Evolutionary conservation across 2,113 vertebrate genomes (phyloP).

Genomic region (Collichthys lucidus): DNA sequence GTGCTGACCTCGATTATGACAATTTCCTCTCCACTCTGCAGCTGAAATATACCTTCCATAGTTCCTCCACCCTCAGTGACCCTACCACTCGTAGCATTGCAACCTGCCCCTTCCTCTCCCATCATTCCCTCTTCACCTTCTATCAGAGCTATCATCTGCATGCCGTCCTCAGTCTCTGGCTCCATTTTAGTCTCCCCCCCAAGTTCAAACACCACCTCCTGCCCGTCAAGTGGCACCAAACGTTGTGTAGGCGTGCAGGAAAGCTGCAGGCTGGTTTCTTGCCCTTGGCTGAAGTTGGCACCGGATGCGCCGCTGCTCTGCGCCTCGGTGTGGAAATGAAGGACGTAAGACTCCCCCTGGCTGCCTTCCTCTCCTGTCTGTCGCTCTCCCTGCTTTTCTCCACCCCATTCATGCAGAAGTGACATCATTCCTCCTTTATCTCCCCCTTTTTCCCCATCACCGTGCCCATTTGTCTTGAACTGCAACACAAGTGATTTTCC

Average conservation of each 20-base stretch:
- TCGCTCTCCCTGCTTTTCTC: slow-evolving; percentile 62
- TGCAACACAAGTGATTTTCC: slow-evolving; percentile 80
- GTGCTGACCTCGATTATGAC: slow-evolving; percentile 88
- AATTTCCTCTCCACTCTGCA: slow-evolving; percentile 84
- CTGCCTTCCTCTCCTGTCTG: slow-evolving; percentile 53
- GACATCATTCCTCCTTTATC: slow-evolving; percentile 80
- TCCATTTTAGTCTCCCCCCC: slow-evolving; percentile 78
- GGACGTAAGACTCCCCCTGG: slow-evolving; percentile 79
- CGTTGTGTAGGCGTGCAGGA: slow-evolving; percentile 76
- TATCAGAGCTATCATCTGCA: slow-evolving; percentile 87
- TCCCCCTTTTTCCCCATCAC: slow-evolving; percentile 63
- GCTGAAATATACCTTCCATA: slow-evolving; percentile 83
- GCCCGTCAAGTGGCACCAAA: slow-evolving; percentile 79
- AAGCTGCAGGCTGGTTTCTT: slow-evolving; percentile 73
- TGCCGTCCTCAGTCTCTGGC: slow-evolving; percentile 71
- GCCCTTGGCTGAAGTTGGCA: slow-evolving; percentile 63
- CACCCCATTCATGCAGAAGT: slow-evolving; percentile 81
- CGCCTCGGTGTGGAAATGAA: slow-evolving; percentile 82
- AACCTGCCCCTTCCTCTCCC: slow-evolving; percentile 59
- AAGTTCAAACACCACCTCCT: slow-evolving; percentile 84
- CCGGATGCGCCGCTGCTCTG: slow-evolving; percentile 57
- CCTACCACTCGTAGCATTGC: slow-evolving; percentile 40
- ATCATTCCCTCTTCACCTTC: slow-evolving; percentile 74
- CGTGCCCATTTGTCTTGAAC: slow-evolving; percentile 76
- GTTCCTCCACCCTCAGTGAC: slow-evolving; percentile 60